Percentiles rank a stretch among this genome's conserved stretches.
phyloP scores from a whole-genome alignment of 30 jellyfish, hydroid and myxozoan genomes.

The Hydractinia echinata region DNA sequence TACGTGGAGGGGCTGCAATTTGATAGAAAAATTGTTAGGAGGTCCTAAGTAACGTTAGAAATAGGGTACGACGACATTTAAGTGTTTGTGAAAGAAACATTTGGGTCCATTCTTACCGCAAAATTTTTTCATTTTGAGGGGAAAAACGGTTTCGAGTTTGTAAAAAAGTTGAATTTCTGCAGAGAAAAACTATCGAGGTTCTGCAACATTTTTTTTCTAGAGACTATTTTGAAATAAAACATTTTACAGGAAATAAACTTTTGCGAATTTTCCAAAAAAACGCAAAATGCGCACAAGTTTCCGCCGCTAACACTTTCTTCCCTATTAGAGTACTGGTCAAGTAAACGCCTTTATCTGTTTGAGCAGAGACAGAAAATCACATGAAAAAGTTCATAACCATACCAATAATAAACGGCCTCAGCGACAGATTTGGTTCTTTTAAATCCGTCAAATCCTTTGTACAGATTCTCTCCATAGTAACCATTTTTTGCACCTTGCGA shows the following conservation, averaged over 20 bases:
- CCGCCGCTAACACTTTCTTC: neutral
- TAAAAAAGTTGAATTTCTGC: too few relatives aligned
- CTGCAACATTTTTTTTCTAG: neutral
- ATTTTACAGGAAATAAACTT: neutral
- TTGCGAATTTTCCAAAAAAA: neutral
- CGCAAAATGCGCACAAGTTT: neutral
- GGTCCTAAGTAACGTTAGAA: too few relatives aligned
- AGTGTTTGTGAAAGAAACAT: too few relatives aligned
- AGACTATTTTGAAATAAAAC: neutral
- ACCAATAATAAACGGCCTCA: constrained; percentile 26
- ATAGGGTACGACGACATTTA: too few relatives aligned
- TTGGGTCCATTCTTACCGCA: too few relatives aligned
- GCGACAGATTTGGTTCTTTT: constrained; percentile 17
- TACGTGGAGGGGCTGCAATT: too few relatives aligned
- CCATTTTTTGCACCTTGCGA: constrained; percentile 11
- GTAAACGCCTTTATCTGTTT: neutral
- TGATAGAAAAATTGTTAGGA: too few relatives aligned
- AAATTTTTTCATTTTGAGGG: too few relatives aligned
- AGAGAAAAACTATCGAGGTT: too few relatives aligned
- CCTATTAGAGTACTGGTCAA: neutral
- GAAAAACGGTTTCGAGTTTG: too few relatives aligned
- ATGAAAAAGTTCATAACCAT: neutral
- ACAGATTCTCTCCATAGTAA: constrained; percentile 12
- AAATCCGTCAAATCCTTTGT: constrained; percentile 27
- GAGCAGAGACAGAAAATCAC: neutral